Evolutionary conservation across 1,140 invertebrate genomes (phyloP).

Genomic region (Forficula auricularia): DNA sequence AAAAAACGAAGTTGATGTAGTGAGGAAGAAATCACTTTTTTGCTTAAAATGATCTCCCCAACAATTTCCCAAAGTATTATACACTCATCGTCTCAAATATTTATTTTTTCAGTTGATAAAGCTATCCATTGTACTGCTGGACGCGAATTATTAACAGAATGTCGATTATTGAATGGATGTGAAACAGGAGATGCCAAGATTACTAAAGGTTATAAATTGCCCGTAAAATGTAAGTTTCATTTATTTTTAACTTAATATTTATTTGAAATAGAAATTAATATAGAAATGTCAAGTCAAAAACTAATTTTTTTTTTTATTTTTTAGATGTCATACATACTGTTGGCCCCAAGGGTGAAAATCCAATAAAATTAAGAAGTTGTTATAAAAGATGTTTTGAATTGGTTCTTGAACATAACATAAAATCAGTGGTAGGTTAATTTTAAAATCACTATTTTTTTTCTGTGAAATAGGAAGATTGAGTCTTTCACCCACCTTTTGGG

Average conservation of each 20-base stretch:
- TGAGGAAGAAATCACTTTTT: too few relatives aligned
- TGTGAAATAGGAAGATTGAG: not conserved
- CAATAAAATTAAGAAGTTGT: constrained; percentile 41
- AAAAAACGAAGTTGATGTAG: too few relatives aligned
- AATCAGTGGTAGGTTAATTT: constrained; percentile 34
- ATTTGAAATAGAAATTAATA: not conserved
- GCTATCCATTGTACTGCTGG: constrained; percentile 70
- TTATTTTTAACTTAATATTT: not conserved
- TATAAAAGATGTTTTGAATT: constrained; percentile 48
- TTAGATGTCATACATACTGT: constrained; percentile 70
- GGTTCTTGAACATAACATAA: constrained; percentile 38
- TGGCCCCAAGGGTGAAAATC: constrained; percentile 54
- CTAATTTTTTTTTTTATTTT: constrained; percentile 20
- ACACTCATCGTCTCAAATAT: too few relatives aligned
- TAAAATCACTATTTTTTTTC: not conserved
- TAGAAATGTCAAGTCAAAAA: too few relatives aligned
- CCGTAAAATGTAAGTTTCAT: constrained; percentile 46
- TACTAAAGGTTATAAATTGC: constrained; percentile 58
- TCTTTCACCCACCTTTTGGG: too few relatives aligned
- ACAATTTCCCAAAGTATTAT: too few relatives aligned
- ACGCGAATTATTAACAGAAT: constrained; percentile 45
- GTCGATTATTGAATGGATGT: constrained; percentile 50
- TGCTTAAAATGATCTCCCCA: too few relatives aligned
- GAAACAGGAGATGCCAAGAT: constrained; percentile 62
- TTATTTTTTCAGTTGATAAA: constrained; percentile 54